Base-by-base conservation (phyloP, 2,888 invertebrate species). In the Periphyllus acericola region DNA sequence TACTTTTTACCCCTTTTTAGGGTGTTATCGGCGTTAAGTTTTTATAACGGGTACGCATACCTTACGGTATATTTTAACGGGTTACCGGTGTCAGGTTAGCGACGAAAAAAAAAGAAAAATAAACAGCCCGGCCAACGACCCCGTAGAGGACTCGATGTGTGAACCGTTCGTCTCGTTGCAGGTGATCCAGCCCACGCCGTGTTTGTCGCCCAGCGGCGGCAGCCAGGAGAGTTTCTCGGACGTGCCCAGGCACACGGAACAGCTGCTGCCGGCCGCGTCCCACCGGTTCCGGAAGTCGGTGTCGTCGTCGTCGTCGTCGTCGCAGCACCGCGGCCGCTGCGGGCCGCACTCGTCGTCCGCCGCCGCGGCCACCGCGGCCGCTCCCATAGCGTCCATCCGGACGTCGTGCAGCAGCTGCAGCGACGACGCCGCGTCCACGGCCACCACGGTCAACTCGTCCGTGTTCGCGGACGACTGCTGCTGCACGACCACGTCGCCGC, bases 111-210 rank as follows among this genome's bases (percentile, higher is more conserved):
- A 36, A 36, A 36, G 6, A 36, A 36, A 36, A 5, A 3, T 40
- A 6, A 9, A 9, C 19, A 55, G 19, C 21, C 3, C 55, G 3
- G 14, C 3, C 4, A 17, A 55, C 14, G 3, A 17, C 3, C 55
- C 52, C 14, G 19, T 14, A 19, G 0, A 3, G 17, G 3, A 55
- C 55, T 17, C 55, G 66, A n/a, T n/a, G 55, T 55, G 9, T 55
- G 19, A 21, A 40, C 19, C 40, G 25, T 40, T 3, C 0, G 19
- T 52, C 2, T 55, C 34, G 55, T 80, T 90, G 90, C 90, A 93
- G 92, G 95, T 96, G 89, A 95, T 95, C 90, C 95, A 95, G 91
- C 95, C 95, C 79, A 96, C 95, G 36, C 96, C 97, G n/a, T 95
- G 96, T 87, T 93, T 96, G 83, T 96, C 97, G 71, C 96, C 97